phyloP scores from a whole-genome alignment of 2,113 vertebrate species.

The Syngnathoides biaculeatus region DNA sequence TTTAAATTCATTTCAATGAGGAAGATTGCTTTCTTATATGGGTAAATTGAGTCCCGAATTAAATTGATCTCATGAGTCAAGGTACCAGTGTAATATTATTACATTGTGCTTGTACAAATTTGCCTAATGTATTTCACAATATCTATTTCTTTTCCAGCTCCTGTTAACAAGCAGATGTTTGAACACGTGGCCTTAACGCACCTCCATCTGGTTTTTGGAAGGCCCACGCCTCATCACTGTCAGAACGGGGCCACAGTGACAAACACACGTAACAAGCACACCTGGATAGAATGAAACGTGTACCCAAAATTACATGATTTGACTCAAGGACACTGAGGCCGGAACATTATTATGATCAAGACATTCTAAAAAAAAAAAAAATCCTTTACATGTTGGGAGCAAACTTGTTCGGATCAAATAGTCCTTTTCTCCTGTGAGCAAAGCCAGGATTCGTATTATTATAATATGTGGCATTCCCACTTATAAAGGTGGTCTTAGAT shows the following conservation, averaged over 20 bases:
- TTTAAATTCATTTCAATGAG: not conserved
- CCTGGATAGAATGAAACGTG: constrained; percentile 21
- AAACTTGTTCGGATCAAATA: constrained; percentile 71
- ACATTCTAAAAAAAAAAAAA: constrained; percentile 43
- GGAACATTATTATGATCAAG: constrained; percentile 40
- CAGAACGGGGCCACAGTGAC: constrained; percentile 54
- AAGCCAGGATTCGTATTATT: constrained; percentile 47
- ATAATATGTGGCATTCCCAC: constrained; percentile 67
- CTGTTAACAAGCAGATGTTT: constrained; percentile 66
- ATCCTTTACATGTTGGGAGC: constrained; percentile 61
- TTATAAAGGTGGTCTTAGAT: constrained; percentile 60
- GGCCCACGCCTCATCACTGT: constrained; percentile 54
- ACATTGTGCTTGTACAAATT: not conserved
- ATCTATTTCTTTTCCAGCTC: constrained; percentile 61
- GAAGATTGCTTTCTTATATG: not conserved
- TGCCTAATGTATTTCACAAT: not conserved
- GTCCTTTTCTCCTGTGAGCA: constrained; percentile 54
- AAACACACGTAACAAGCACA: constrained; percentile 51
- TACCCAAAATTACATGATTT: constrained; percentile 38
- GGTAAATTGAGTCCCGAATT: not conserved
- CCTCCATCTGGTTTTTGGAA: constrained; percentile 61
- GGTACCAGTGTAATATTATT: not conserved
- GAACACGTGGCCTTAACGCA: constrained; percentile 77
- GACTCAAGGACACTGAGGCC: constrained; percentile 33
- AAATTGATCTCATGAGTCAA: not conserved